Base-by-base conservation (phyloP, 2,888 invertebrate species). In the Agonopterix heracliana region DNA sequence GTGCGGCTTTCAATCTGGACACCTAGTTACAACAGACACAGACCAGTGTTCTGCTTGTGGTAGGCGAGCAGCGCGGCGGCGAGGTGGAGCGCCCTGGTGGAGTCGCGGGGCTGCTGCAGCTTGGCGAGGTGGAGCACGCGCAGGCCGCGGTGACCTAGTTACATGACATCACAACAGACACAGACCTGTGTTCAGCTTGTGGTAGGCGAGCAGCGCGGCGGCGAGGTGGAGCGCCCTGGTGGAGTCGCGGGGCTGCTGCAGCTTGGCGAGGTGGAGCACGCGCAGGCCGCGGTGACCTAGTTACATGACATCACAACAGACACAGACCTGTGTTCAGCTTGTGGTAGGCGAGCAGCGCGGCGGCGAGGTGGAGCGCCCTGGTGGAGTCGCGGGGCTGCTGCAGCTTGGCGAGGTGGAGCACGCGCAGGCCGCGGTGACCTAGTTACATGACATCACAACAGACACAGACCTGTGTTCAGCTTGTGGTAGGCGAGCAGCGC, bases 321-420 rank as follows among this genome's bases (percentile, higher is more conserved):
- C 9, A 35, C 9, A 36, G 44, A 74, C 76, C 66, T 1, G 67
- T 50, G 26, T 69, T 53, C 41, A 57, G 68, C 59, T 76, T 77
- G 54, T 82, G 75, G 44, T 70, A 63, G 0, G 79, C 77, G 12
- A 98, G 88, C 57, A 98, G 93, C 9, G 94, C 93, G 3, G 97
- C 92, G 88, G 96, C 93, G 7, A 97, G 93, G 14, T 96, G 91
- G 95, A 98, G 95, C 8, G 96, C 93, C 71, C 96, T 94, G 1
- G 95, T 94, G 11, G 72, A 57, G 44, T 55, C 57, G 11, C n/a
- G 34, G 0, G 54, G 48, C 4, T 52, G 48, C 26, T 52, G 50
- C 60, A 99, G 84, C 86, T 99, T 99, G 41, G 96, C 93, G 47
- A 99, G 34, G 97, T 96, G 1, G 98, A 96, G 42, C 97, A 95